Percentiles rank a stretch among this genome's conserved stretches.
These are phyloP conservation scores for Drosophila tropicalis DNA, from an alignment of 1,140 invertebrate species.

Conservation along the genomic window DNA sequence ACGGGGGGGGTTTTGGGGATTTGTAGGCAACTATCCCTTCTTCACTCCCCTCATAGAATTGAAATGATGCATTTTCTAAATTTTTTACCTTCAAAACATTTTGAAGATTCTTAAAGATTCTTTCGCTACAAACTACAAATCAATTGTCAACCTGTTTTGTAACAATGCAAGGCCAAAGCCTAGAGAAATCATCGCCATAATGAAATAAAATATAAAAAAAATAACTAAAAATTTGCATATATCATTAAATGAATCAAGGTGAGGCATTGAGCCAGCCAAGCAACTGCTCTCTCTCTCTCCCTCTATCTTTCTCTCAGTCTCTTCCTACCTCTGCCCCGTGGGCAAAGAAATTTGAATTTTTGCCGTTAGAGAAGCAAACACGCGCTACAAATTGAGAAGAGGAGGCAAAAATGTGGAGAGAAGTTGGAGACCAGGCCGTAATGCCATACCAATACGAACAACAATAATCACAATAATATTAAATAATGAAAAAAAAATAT, in stretches of 20 bases:
- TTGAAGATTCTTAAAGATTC: neutral
- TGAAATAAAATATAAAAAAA: too few relatives aligned
- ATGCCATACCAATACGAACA: slow-evolving; percentile 19
- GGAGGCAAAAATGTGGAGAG: neutral
- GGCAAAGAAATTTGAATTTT: slow-evolving; percentile 40
- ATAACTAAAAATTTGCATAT: slow-evolving; percentile 50
- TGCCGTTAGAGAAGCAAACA: slow-evolving; percentile 56
- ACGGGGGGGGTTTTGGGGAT: too few relatives aligned
- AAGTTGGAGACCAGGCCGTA: neutral
- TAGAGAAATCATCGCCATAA: slow-evolving; percentile 12
- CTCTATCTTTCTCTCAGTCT: neutral
- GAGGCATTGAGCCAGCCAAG: slow-evolving; percentile 26
- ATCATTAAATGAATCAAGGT: slow-evolving; percentile 66
- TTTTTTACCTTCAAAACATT: neutral
- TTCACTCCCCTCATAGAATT: too few relatives aligned
- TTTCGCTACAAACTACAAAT: neutral
- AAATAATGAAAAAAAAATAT: slow-evolving; percentile 39
- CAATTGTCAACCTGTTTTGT: slow-evolving; percentile 12
- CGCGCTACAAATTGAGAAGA: slow-evolving; percentile 50
- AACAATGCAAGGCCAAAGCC: slow-evolving; percentile 30
- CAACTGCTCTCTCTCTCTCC: slow-evolving; percentile 13
- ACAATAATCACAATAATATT: slow-evolving; percentile 35
- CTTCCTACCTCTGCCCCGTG: neutral
- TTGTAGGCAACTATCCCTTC: too few relatives aligned
- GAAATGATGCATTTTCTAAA: neutral